Base-by-base conservation (phyloP, 2,888 invertebrate species). In the Drosophila suboccidentalis region DNA sequence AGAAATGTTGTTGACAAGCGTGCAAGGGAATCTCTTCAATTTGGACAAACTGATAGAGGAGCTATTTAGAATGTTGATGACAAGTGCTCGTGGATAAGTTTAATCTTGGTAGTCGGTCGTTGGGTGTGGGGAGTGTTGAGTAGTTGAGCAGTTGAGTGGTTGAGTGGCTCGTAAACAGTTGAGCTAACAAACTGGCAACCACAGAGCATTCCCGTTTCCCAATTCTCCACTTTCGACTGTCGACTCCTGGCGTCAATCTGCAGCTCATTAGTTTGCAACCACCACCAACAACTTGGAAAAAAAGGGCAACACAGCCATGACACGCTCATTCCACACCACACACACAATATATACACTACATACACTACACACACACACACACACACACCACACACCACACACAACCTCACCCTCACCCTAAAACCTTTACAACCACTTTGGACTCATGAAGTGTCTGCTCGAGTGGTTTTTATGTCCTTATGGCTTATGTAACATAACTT, bases 391-490 rank as follows among this genome's bases (percentile, higher is more conserved):
- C n/a, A n/a, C n/a, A n/a, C n/a, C n/a, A n/a, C n/a, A n/a, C 19
- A 44, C 13, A 44, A 29, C 1, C 13, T 34, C 49, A 57, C 61
- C 55, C 60, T 71, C 60, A 49, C 65, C 32, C 58, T 34, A 6
- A 43, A 13, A n/a, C 49, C 26, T 26, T 10, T 32, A 51, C 55
- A 51, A 9, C 44, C 61, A 74, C 53, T 51, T 51, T 74, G 34
- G 71, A 60, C 67, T 78, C 67, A 65, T 82, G 69, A 88, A 88
- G 87, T 89, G 87, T 87, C 67, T 87, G 89, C 87, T 86, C 82
- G 82, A 86, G 89, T 86, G 86, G 82, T 89, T 89, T 89, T 86
- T 80, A 78, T 86, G 85, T 87, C 85, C 89, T 89, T 86, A 86
- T 86, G 85, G 79, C 87, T 86, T 86, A 78, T 80, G 85, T 89